phyloP scores from a whole-genome alignment of 92 coral and sea anemone genomes.

The Phenganax stokvisi region DNA sequence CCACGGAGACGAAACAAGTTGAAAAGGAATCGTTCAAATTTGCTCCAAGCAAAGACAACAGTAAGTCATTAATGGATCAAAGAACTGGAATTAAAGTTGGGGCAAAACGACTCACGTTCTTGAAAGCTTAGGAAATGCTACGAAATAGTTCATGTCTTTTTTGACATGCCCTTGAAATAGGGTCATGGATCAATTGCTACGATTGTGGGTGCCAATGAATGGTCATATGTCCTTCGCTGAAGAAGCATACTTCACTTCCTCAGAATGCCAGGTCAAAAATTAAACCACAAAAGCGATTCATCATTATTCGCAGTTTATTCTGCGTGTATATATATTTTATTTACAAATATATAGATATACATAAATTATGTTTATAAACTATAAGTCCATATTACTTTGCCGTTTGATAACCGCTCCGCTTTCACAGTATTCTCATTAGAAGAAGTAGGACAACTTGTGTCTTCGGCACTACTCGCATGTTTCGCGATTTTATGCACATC shows the following conservation, averaged over 20 bases:
- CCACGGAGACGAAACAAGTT: constrained; percentile 20
- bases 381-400: constrained; percentile 31
- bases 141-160: no score
- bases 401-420: neutral
- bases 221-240: no score
- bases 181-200: no score
- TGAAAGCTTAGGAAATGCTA: constrained; percentile 16
- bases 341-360: neutral
- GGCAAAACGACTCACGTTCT: constrained; percentile 13
- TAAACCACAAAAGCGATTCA: neutral
- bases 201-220: no score
- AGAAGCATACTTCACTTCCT: no score
- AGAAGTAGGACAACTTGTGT: neutral
- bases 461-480: neutral
- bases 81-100: constrained; percentile 30
- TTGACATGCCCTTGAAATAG: no score
- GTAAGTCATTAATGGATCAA: constrained; percentile 22
- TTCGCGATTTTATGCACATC: constrained; percentile 22
- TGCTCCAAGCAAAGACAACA: neutral
- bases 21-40: constrained; percentile 14
- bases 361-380: constrained; percentile 5
- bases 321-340: constrained; percentile 6
- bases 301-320: neutral
- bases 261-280: no score
- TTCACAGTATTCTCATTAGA: neutral